phyloP scores from a whole-genome alignment of 2,888 invertebrate genomes.

The Schrankia costaestrigalis region DNA sequence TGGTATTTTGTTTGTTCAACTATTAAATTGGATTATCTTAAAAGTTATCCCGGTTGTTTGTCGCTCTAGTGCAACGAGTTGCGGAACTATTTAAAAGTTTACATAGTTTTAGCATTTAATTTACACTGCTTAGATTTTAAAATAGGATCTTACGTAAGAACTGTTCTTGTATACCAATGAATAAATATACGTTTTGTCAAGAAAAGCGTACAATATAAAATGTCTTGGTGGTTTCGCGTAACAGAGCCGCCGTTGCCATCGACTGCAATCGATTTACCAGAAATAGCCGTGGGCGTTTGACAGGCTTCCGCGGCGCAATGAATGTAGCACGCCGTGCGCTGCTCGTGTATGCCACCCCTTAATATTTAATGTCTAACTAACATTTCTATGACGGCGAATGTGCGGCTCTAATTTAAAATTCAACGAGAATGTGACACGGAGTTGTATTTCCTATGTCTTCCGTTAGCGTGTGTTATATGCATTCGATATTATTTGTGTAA shows the following conservation, averaged over 20 bases:
- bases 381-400: slow-evolving; percentile 60
- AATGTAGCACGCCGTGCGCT: slow-evolving; percentile 53
- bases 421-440: slow-evolving; percentile 41
- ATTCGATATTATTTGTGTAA: slow-evolving; percentile 16
- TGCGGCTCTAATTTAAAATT: slow-evolving; percentile 53
- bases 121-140: slow-evolving; percentile 13
- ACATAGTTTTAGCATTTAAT: slow-evolving; percentile 19
- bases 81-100: slow-evolving; percentile 23
- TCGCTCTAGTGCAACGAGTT: slow-evolving; percentile 24
- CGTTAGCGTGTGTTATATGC: slow-evolving; percentile 10
- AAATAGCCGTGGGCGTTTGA: slow-evolving; percentile 62
- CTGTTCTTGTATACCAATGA: no score
- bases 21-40: slow-evolving; percentile 37
- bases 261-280: slow-evolving; percentile 62
- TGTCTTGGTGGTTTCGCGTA: slow-evolving; percentile 32
- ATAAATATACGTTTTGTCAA: no score
- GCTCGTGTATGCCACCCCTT: slow-evolving; percentile 47
- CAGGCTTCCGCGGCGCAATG: slow-evolving; percentile 49
- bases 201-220: slow-evolving; percentile 30
- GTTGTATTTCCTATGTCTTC: slow-evolving; percentile 33
- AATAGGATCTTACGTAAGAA: slow-evolving; percentile 1
- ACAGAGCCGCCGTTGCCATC: slow-evolving; percentile 36
- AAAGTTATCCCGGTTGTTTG: slow-evolving; percentile 28
- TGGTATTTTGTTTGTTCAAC: slow-evolving; percentile 46
- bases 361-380: slow-evolving; percentile 71